These are phyloP conservation scores for Hapalemur alaotrensis DNA, from an alignment of 2,797 vertebrate species.

Conservation along the genomic window DNA sequence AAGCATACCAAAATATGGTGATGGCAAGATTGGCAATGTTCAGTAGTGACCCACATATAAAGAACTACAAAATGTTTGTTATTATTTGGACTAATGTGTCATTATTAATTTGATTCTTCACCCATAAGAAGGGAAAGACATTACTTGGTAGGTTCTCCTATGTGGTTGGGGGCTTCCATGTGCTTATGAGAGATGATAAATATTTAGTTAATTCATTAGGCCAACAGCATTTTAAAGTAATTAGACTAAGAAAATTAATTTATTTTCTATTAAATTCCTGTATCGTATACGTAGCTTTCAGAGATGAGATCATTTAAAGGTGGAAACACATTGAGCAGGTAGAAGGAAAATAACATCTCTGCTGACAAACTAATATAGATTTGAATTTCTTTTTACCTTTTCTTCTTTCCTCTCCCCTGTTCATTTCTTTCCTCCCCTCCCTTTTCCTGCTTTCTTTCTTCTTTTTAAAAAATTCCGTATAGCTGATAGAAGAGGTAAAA, in stretches of 20 bases:
- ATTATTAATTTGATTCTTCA: neutral
- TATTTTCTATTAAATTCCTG: neutral
- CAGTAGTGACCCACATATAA: neutral
- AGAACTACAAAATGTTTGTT: neutral
- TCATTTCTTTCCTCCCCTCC: neutral
- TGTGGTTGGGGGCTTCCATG: neutral
- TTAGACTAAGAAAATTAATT: neutral
- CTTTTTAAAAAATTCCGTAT: neutral
- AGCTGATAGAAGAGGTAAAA: neutral
- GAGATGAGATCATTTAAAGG: neutral
- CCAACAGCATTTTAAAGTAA: neutral
- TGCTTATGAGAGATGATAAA: neutral
- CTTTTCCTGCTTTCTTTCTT: neutral
- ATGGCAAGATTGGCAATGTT: neutral
- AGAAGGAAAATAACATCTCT: neutral
- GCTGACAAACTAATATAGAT: neutral
- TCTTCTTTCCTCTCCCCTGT: neutral
- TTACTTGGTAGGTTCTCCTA: neutral
- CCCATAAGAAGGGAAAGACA: neutral
- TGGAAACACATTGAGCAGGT: neutral
- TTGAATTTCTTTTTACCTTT: neutral
- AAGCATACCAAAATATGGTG: neutral
- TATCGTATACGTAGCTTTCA: neutral
- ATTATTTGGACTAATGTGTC: neutral
- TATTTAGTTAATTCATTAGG: neutral